Percentiles rank a stretch among this genome's conserved stretches.
Evolutionary conservation across 2,113 vertebrate species (phyloP).

Genomic region (Xenus cinereus): DNA sequence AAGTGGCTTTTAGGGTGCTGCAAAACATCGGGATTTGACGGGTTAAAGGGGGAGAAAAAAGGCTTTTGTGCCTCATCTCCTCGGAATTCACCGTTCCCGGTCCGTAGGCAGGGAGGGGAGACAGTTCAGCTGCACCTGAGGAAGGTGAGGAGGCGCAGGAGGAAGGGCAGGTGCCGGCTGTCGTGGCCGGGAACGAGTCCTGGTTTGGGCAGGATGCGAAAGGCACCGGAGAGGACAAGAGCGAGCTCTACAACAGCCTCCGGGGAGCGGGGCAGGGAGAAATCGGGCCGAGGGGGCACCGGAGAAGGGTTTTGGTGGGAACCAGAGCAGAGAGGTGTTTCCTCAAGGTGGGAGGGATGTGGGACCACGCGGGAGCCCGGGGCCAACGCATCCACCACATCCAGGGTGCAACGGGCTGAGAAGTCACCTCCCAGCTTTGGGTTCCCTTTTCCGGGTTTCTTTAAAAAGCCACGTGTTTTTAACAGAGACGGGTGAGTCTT

Average conservation of each 20-base stretch:
- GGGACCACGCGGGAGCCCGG: rapidly evolving
- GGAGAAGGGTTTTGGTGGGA: background rate
- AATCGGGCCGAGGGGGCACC: background rate
- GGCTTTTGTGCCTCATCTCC: background rate
- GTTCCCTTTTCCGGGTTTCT: background rate
- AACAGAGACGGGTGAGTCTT: background rate
- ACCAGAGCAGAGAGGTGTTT: background rate
- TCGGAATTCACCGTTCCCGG: background rate
- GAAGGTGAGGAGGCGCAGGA: background rate
- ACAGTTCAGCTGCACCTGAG: background rate
- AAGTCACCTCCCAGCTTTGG: background rate
- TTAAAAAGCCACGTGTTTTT: rapidly evolving
- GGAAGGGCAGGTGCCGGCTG: background rate
- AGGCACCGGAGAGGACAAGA: background rate
- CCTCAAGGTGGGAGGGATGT: rapidly evolving
- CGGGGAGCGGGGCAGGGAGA: background rate
- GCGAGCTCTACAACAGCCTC: background rate
- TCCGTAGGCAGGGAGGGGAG: too few species aligned
- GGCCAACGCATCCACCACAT: background rate
- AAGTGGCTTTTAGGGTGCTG: background rate
- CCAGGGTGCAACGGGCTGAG: background rate
- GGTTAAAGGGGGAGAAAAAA: background rate
- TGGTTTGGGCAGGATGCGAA: background rate
- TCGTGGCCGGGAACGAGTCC: background rate
- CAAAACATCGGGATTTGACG: background rate